Evolutionary conservation across 1,140 invertebrate species (phyloP).

Genomic region (Lepeophtheirus salmonis): DNA sequence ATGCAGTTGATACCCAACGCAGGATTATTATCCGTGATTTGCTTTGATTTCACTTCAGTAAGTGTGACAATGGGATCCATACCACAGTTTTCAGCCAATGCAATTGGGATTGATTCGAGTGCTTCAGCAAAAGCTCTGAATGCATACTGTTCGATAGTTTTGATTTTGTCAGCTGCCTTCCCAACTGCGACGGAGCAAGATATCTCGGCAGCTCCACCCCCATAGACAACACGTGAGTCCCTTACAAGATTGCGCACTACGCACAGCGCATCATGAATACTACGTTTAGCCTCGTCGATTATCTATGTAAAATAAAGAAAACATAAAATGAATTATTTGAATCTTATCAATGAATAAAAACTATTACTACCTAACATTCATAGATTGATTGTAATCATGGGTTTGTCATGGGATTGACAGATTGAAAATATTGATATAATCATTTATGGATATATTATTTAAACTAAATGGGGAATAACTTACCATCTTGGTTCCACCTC

Average conservation of each 20-base stretch:
- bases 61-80: constrained; percentile 75
- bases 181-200: constrained; percentile 77
- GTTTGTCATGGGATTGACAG: constrained; percentile 13
- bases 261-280: constrained; percentile 92
- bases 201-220: constrained; percentile 89
- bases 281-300: constrained; percentile 90
- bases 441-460: constrained; percentile 1
- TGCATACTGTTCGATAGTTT: constrained; percentile 88
- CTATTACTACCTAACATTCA: no score
- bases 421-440: constrained; percentile 2
- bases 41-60: constrained; percentile 74
- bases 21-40: constrained; percentile 64
- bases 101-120: constrained; percentile 79
- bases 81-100: constrained; percentile 91
- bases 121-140: constrained; percentile 90
- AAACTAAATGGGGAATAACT: constrained; percentile 21
- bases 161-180: constrained; percentile 51
- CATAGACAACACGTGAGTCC: constrained; percentile 86
- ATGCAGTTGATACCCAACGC: constrained; percentile 89
- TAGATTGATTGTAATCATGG: neutral
- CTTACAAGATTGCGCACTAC: constrained; percentile 83
- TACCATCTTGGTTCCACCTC: constrained; percentile 94
- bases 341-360: no score
- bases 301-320: constrained; percentile 36
- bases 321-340: neutral